Evolutionary conservation across 2,113 vertebrate genomes (phyloP).

Genomic region (Campylomormyrus tamandua): DNA sequence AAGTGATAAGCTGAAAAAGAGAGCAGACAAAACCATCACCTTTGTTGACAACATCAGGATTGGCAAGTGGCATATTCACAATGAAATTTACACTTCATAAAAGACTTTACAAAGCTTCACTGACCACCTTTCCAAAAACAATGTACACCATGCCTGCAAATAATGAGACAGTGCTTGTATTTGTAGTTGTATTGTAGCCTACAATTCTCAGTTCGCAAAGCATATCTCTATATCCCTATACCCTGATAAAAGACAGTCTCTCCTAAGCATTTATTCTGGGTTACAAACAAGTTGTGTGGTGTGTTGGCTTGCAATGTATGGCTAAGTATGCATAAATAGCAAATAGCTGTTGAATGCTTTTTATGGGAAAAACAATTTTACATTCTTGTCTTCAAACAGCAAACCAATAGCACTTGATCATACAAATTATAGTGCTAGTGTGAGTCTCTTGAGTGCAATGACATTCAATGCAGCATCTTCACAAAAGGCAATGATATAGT

Average conservation of each 20-base stretch:
- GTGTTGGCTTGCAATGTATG: neutral
- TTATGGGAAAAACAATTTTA: neutral
- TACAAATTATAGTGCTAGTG: neutral
- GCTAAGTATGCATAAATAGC: neutral
- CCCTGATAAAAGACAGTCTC: neutral
- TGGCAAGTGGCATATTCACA: neutral
- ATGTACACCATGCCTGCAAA: neutral
- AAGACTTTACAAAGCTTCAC: neutral
- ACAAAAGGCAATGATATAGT: neutral
- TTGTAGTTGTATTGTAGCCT: neutral
- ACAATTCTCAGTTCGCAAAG: neutral
- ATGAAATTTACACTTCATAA: neutral
- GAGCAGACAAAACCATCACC: neutral
- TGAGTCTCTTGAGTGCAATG: neutral
- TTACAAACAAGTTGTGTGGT: neutral
- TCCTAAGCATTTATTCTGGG: neutral
- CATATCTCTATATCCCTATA: neutral
- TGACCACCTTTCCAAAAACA: neutral
- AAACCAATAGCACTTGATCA: neutral
- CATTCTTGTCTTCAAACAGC: neutral
- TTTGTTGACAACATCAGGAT: neutral
- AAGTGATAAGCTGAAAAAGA: neutral
- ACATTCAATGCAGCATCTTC: neutral
- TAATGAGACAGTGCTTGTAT: neutral
- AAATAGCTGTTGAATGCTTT: neutral